Evolutionary conservation across 2,797 vertebrate genomes (phyloP).

Genomic region (Thaleichthys pacificus): DNA sequence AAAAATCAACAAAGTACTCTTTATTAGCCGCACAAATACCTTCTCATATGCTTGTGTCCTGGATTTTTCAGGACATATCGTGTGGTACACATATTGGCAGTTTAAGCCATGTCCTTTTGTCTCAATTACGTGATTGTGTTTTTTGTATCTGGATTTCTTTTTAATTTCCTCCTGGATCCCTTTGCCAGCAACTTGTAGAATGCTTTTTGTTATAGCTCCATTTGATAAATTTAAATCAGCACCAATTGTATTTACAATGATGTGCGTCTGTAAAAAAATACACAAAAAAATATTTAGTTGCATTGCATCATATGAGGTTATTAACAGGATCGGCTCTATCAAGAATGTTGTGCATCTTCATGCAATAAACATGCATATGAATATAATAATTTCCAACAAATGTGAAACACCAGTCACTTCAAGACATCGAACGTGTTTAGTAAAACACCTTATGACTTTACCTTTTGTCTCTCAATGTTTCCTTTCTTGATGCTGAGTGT

Average conservation of each 20-base stretch:
- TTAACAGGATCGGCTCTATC: background rate
- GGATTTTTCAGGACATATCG: fast-evolving
- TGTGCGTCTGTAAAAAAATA: constrained; percentile 65
- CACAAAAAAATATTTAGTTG: background rate
- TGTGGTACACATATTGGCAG: constrained; percentile 69
- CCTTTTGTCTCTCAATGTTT: constrained; percentile 69
- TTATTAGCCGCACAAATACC: background rate
- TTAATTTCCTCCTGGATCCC: constrained; percentile 53
- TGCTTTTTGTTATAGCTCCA: constrained; percentile 34
- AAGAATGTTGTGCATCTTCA: too few relatives aligned
- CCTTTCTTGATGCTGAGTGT: constrained; percentile 62
- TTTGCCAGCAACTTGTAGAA: constrained; percentile 61
- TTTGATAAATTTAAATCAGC: fast-evolving
- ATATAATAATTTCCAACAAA: too few relatives aligned
- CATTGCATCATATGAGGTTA: background rate
- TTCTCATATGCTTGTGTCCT: background rate
- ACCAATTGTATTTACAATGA: constrained; percentile 75
- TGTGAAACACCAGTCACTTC: too few relatives aligned
- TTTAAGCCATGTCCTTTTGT: constrained; percentile 47
- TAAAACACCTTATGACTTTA: constrained; percentile 44
- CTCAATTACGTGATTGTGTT: background rate
- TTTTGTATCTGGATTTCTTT: fast-evolving
- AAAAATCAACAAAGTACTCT: too few relatives aligned
- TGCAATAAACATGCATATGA: too few relatives aligned
- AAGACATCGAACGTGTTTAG: too few relatives aligned